phyloP scores from a whole-genome alignment of 1,140 invertebrate genomes.

The fruit fly (Drosophila melanogaster) region DNA sequence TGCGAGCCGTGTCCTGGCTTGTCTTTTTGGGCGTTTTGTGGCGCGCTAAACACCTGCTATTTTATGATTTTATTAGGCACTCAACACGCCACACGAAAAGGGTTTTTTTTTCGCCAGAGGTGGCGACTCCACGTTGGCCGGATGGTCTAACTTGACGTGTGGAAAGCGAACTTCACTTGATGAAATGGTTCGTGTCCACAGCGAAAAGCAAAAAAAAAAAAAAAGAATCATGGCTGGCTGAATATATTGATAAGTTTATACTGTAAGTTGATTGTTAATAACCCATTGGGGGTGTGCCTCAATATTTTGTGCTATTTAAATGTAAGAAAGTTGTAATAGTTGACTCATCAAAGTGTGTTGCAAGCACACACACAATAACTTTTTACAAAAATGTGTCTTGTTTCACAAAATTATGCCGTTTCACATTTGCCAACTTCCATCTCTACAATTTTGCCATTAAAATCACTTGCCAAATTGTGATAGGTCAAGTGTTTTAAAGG shows the following conservation, averaged over 20 bases:
- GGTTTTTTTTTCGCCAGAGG: not conserved
- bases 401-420: too few relatives aligned
- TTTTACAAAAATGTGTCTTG: not conserved
- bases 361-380: not conserved
- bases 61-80: conserved; percentile 81
- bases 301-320: too few relatives aligned
- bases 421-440: not conserved
- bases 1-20: conserved; percentile 9
- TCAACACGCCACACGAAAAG: conserved; percentile 69
- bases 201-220: not conserved
- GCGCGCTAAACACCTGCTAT: conserved; percentile 76
- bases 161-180: conserved; percentile 24
- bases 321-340: too few relatives aligned
- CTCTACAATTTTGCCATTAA: not conserved
- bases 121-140: not conserved
- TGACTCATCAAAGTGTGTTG: too few relatives aligned
- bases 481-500: conserved; percentile 16
- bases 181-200: conserved; percentile 16
- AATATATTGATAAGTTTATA: not conserved
- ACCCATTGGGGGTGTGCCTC: too few relatives aligned
- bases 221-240: not conserved
- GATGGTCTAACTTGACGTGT: conserved; percentile 28
- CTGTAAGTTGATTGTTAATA: too few relatives aligned
- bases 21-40: conserved; percentile 56
- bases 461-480: not conserved